Conservation (phyloP, 2,888 invertebrate genomes). For the Bhutanitis thaidina region DNA sequence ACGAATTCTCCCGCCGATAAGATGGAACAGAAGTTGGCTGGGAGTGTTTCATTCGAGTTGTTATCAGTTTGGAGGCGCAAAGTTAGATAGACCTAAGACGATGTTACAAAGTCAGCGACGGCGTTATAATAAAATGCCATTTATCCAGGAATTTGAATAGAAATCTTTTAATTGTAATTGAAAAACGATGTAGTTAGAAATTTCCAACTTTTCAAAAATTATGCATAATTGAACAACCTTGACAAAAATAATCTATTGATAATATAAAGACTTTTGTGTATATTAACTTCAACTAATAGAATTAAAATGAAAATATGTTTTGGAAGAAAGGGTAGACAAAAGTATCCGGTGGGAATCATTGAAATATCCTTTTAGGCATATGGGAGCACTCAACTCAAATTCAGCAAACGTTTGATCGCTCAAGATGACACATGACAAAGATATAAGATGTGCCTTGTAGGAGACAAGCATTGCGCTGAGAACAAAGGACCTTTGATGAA, state of each 20-base stretch:
- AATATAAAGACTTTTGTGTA: too few relatives aligned
- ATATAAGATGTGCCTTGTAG: slow-evolving; percentile 35
- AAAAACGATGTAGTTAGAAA: too few relatives aligned
- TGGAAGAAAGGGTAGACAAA: too few relatives aligned
- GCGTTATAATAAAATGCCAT: neutral
- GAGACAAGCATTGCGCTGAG: slow-evolving; percentile 40
- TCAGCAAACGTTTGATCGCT: slow-evolving; percentile 52
- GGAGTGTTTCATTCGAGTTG: slow-evolving; percentile 65
- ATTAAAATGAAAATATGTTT: too few relatives aligned
- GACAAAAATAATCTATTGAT: too few relatives aligned
- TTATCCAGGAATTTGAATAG: too few relatives aligned
- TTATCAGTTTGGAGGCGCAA: slow-evolving; percentile 49
- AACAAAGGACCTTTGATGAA: slow-evolving; percentile 69
- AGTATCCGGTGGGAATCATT: neutral
- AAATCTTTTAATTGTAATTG: too few relatives aligned
- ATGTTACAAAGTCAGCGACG: neutral
- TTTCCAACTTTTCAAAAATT: too few relatives aligned
- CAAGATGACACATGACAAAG: slow-evolving; percentile 61
- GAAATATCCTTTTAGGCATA: slow-evolving; percentile 6
- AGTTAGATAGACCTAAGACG: slow-evolving; percentile 17
- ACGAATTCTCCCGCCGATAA: slow-evolving; percentile 57
- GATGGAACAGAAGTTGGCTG: slow-evolving; percentile 45
- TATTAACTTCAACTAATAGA: too few relatives aligned
- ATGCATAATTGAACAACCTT: too few relatives aligned
- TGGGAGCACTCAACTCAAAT: slow-evolving; percentile 20